phyloP scores from a whole-genome alignment of 2,797 vertebrate genomes.

The Cheirogaleus major region DNA sequence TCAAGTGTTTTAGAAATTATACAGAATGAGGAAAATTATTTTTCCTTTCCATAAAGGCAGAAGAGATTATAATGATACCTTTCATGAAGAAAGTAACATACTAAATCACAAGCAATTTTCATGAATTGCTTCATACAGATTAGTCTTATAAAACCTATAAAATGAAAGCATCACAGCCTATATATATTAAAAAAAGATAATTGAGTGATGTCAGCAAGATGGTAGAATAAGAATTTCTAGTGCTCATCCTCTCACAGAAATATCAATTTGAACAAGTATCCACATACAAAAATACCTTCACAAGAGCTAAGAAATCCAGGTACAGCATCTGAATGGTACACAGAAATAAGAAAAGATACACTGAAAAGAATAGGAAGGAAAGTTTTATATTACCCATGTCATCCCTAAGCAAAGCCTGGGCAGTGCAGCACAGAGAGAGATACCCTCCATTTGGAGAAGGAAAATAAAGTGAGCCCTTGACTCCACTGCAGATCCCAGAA shows the following conservation, averaged over 20 bases:
- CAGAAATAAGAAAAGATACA: background rate
- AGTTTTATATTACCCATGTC: background rate
- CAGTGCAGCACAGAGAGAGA: background rate
- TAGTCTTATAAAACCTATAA: constrained; percentile 25
- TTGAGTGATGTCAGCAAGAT: background rate
- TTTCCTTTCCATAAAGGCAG: constrained; percentile 43
- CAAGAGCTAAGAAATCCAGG: background rate
- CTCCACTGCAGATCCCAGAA: background rate
- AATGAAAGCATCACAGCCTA: constrained; percentile 1
- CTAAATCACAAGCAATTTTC: constrained; percentile 53
- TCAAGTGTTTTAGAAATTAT: constrained; percentile 55
- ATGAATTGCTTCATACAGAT: constrained; percentile 56
- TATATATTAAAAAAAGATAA: background rate
- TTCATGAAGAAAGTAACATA: constrained; percentile 38
- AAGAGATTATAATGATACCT: constrained; percentile 51
- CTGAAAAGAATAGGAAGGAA: background rate
- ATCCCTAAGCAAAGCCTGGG: fast-evolving
- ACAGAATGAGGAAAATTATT: constrained; percentile 24
- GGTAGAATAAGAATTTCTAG: background rate
- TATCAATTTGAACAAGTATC: background rate
- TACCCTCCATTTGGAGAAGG: too few relatives aligned
- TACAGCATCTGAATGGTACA: background rate
- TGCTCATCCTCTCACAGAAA: background rate
- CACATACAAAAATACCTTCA: background rate
- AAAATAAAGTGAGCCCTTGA: background rate